phyloP scores from a whole-genome alignment of 2,888 invertebrate genomes.

The Noctua janthe region DNA sequence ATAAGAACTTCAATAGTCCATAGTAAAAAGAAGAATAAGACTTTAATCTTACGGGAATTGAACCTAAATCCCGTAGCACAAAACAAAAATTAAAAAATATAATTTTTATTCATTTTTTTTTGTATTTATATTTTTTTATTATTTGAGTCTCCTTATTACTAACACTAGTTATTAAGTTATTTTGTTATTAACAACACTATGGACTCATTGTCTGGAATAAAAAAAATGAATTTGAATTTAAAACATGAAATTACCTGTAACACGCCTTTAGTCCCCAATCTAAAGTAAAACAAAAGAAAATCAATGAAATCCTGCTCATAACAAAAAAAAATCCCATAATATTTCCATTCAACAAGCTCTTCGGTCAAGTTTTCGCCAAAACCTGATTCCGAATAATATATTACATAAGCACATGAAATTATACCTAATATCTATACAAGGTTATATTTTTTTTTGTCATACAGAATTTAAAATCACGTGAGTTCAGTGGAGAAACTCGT shows the following conservation, averaged over 20 bases:
- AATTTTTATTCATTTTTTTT: no score
- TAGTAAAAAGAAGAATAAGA: no score
- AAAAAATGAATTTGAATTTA: no score
- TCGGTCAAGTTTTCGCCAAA: constrained; percentile 25
- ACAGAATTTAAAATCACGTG: constrained; percentile 55
- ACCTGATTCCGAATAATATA: constrained; percentile 22
- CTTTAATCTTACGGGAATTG: no score
- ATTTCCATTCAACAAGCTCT: neutral
- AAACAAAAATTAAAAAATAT: no score
- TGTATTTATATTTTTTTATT: no score
- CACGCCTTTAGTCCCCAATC: neutral
- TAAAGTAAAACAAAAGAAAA: neutral
- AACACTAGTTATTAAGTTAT: no score
- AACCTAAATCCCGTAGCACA: no score
- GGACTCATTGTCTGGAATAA: no score
- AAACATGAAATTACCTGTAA: no score
- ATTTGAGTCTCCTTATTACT: no score
- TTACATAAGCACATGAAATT: constrained; percentile 47
- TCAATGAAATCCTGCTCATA: neutral
- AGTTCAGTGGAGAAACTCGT: neutral
- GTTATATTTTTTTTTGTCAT: constrained; percentile 36
- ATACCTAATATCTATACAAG: constrained; percentile 43
- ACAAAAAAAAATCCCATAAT: neutral
- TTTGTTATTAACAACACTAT: no score
- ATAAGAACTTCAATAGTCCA: neutral